Conservation (phyloP, 2,797 vertebrate genomes). For the Notamacropus eugenii region DNA sequence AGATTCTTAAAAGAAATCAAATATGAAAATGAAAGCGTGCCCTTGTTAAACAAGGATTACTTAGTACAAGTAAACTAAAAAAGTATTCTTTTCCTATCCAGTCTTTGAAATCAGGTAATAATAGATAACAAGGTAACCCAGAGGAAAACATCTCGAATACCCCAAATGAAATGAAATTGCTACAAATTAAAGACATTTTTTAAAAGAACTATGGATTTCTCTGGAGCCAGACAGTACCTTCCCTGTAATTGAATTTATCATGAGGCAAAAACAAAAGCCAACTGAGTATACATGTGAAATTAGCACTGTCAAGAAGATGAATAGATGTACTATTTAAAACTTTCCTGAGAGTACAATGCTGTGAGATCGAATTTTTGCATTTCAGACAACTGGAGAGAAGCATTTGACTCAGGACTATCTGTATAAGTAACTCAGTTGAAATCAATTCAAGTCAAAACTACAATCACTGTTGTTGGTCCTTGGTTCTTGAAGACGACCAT, state of each 20-base stretch:
- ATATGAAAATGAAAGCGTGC: background rate
- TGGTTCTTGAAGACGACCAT: too few relatives aligned
- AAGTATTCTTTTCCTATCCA: background rate
- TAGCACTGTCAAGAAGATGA: slow-evolving; percentile 34
- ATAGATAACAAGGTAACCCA: slow-evolving; percentile 1
- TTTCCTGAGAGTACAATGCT: background rate
- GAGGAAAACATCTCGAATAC: background rate
- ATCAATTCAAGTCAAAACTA: slow-evolving; percentile 47
- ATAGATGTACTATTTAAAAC: slow-evolving; percentile 45
- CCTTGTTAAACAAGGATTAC: slow-evolving; percentile 25
- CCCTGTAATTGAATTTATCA: slow-evolving; percentile 34
- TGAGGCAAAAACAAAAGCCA: slow-evolving; percentile 13
- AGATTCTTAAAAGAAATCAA: background rate
- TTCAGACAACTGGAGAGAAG: background rate
- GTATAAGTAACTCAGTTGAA: background rate
- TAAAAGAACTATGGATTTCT: slow-evolving; percentile 4
- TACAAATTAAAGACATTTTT: slow-evolving; percentile 2
- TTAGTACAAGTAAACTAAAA: slow-evolving; percentile 19
- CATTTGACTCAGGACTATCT: background rate
- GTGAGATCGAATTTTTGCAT: slow-evolving; percentile 33
- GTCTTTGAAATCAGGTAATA: slow-evolving; percentile 8
- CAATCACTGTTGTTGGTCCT: background rate
- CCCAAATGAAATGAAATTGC: background rate
- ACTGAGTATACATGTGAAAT: slow-evolving; percentile 30
- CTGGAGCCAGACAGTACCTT: background rate